Percentiles rank a stretch among this genome's conserved stretches.
Conservation (phyloP, 2,888 invertebrate genomes). For the Aphodius sticticus region DNA sequence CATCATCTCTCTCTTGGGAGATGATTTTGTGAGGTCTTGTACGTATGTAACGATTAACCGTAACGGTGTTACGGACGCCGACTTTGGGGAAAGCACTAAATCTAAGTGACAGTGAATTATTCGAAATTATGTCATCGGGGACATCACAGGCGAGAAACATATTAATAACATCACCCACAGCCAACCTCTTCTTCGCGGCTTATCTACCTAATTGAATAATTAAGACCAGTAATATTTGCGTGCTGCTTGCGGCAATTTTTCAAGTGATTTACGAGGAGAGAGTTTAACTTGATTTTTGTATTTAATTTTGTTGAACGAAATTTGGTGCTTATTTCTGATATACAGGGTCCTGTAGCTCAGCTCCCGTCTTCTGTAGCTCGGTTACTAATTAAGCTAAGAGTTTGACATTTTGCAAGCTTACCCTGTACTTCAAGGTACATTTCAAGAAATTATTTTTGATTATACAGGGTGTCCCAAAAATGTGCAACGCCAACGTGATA, state of each 20-base stretch:
- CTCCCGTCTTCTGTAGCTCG: no score
- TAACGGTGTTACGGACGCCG: not conserved
- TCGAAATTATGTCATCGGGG: slow-evolving; percentile 4
- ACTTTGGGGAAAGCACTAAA: not conserved
- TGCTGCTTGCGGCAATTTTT: not conserved
- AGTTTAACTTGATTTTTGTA: no score
- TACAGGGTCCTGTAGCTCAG: no score
- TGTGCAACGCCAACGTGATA: no score
- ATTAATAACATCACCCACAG: slow-evolving; percentile 4
- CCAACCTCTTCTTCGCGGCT: not conserved
- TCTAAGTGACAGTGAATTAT: not conserved
- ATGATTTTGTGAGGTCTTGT: not conserved
- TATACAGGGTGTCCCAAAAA: no score
- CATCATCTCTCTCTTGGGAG: not conserved
- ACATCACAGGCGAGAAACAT: not conserved
- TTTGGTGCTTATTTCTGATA: no score
- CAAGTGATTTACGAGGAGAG: not conserved
- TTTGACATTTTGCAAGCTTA: no score
- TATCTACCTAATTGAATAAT: not conserved
- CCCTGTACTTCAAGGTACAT: no score
- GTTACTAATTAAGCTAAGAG: no score
- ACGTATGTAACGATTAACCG: not conserved
- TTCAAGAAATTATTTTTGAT: no score
- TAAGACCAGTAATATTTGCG: not conserved
- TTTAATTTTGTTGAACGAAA: no score